Conservation (phyloP, 2,888 invertebrate genomes). For the Athrips mouffetella region DNA sequence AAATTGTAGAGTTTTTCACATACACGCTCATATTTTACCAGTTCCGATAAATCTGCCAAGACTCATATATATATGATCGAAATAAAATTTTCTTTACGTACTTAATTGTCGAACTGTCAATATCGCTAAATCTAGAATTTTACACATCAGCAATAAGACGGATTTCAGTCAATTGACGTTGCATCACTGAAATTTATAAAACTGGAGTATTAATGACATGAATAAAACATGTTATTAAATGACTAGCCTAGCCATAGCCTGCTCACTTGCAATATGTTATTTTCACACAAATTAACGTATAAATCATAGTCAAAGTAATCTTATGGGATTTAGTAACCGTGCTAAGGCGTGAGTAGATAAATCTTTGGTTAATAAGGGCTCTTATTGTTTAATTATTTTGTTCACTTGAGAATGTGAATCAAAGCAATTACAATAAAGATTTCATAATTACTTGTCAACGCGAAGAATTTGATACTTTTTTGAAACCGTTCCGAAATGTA, state of each 20-base stretch:
- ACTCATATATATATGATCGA: no score
- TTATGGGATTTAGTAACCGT: background rate
- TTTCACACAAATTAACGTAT: constrained; percentile 2
- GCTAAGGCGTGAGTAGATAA: background rate
- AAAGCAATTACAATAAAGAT: background rate
- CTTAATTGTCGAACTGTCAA: background rate
- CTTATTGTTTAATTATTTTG: background rate
- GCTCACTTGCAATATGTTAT: background rate
- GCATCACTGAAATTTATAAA: constrained; percentile 6
- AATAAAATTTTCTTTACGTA: no score
- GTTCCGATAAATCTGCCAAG: no score
- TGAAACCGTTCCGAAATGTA: no score
- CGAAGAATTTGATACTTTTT: constrained; percentile 2
- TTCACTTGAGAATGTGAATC: constrained; percentile 7
- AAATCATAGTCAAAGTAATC: constrained; percentile 3
- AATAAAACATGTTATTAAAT: constrained; percentile 11
- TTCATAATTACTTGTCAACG: background rate
- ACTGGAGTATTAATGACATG: constrained; percentile 5
- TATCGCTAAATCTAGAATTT: background rate
- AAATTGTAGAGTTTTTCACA: no score
- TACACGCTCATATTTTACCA: no score
- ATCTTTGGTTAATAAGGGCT: background rate
- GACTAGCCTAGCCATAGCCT: background rate
- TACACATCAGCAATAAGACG: background rate
- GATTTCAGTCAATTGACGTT: constrained; percentile 1